Conservation (phyloP, 2,113 vertebrate genomes). For the Marcusenius ussheri region DNA sequence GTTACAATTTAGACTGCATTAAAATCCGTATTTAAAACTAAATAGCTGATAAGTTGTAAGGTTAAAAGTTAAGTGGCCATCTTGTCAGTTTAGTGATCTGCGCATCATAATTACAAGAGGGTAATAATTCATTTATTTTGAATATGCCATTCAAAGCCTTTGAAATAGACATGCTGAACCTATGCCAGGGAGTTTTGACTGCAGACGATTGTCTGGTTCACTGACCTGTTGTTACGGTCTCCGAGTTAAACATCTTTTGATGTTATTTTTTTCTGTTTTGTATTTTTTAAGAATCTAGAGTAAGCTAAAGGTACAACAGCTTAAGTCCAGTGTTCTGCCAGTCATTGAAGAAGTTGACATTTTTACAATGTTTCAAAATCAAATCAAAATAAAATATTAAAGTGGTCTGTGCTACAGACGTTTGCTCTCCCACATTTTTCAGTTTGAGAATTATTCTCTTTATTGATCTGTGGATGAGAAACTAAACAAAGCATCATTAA, state of each 20-base stretch:
- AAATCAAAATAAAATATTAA: not conserved
- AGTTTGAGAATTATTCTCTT: not conserved
- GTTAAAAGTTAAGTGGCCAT: not conserved
- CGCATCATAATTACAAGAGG: not conserved
- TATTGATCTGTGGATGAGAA: not conserved
- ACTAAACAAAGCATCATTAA: not conserved
- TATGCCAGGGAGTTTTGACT: not conserved
- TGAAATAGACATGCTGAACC: not conserved
- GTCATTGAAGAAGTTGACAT: not conserved
- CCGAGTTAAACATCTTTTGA: not conserved
- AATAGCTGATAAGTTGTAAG: not conserved
- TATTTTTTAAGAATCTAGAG: not conserved
- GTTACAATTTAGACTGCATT: not conserved
- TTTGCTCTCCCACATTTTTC: not conserved
- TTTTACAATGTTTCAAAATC: not conserved
- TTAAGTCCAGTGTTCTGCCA: not conserved
- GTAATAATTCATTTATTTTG: not conserved
- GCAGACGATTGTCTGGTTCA: not conserved
- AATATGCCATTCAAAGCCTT: not conserved
- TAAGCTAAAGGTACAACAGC: not conserved
- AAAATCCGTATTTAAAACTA: not conserved
- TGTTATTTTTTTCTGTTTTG: not conserved
- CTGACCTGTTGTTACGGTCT: not conserved
- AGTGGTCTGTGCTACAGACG: not conserved
- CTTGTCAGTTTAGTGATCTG: not conserved